phyloP scores from a whole-genome alignment of 2,113 vertebrate species.

The Coregonus clupeaformis region DNA sequence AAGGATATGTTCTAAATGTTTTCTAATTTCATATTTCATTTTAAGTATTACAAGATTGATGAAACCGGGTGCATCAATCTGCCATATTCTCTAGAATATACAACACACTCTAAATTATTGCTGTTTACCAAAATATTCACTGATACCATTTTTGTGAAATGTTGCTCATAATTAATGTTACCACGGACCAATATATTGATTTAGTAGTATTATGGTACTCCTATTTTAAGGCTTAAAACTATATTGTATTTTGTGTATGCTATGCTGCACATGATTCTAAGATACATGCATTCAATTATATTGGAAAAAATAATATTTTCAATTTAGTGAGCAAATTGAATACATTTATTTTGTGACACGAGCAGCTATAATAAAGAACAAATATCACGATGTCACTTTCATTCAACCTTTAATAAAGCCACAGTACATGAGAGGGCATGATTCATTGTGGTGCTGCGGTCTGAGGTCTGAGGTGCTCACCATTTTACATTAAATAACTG shows the following conservation, averaged over 20 bases:
- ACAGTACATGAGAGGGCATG: too few relatives aligned
- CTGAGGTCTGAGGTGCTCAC: too few relatives aligned
- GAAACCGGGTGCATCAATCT: background rate
- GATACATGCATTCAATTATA: too few relatives aligned
- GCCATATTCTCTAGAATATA: background rate
- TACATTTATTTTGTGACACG: too few relatives aligned
- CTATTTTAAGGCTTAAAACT: background rate
- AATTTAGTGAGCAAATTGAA: too few relatives aligned
- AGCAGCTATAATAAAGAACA: too few relatives aligned
- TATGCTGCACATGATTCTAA: too few relatives aligned
- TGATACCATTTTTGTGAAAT: background rate
- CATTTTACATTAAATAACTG: too few relatives aligned
- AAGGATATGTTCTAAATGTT: background rate
- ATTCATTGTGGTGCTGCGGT: too few relatives aligned
- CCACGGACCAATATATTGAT: background rate
- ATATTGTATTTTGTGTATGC: background rate
- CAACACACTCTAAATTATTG: background rate
- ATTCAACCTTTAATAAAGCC: too few relatives aligned
- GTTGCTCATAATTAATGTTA: background rate
- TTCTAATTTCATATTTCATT: background rate
- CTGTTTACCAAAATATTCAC: background rate
- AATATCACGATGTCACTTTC: too few relatives aligned
- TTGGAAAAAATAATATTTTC: too few relatives aligned
- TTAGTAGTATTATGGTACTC: background rate
- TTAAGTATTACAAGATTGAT: background rate